Base-by-base conservation (phyloP, 2,113 vertebrate genomes). In the Salvelinus alpinus region DNA sequence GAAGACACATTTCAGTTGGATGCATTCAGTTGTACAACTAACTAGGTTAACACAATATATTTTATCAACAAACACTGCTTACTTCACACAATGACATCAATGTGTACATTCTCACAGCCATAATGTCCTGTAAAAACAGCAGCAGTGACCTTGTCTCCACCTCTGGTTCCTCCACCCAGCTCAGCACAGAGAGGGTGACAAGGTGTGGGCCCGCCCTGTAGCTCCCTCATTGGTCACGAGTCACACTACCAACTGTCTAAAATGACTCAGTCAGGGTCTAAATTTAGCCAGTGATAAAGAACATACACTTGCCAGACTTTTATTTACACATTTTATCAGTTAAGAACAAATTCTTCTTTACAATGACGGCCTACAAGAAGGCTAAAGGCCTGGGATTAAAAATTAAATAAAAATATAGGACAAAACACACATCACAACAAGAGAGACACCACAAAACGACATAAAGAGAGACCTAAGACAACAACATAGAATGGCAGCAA, bases 241-340 rank as follows among this genome's bases (percentile, higher is more conserved):
- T 90, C 89, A 90, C 64, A 29, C 86, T 81, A 80, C 82, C 81
- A 88, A 85, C 84, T 87, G 89, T 87, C 83, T 86, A 84, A 72
- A 16, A 73, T 82, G 80, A 82, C 18, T 60, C 11, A 7, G 29
- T 65, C 20, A 1, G 47, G 67, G 77, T 76, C 90, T 90, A 91
- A 88, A 89, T 89, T 89, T 91, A 89, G 90, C 73, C 24, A 0
- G 25, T 9, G 73, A 86, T 77, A 84, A 73, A 74, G 85, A 9
- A 12, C 75, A 77, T 87, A 90, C 78, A 84, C 76, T 73, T 76
- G 66, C 84, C 90, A 91, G 89, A 93, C 85, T 7, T 34, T 6
- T 31, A 1, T 34, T 34, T 7, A 34, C 1, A 1, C 1, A 34
- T 34, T 34, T 34, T 34, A 31, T 34, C 31, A 34, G 31, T 34